These are phyloP conservation scores for Oscheius onirici DNA, from an alignment of 2,888 invertebrate species.

Conservation along the genomic window DNA sequence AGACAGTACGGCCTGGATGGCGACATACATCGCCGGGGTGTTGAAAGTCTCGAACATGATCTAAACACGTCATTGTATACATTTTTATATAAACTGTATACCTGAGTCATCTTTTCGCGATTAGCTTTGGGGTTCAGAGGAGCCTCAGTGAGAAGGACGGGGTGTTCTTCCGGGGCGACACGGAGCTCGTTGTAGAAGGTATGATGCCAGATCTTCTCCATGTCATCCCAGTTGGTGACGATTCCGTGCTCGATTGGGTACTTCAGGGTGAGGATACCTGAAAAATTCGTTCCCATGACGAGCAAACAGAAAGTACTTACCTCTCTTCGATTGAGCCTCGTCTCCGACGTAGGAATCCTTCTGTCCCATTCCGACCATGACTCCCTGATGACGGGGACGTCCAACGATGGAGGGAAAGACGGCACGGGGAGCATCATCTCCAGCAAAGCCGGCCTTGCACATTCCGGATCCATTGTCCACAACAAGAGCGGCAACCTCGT, in stretches of 20 bases:
- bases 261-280: constrained; percentile 88
- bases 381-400: constrained; percentile 77
- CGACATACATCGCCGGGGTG: constrained; percentile 82
- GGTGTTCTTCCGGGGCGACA: constrained; percentile 93
- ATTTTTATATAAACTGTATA: not conserved
- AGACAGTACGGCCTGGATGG: constrained; percentile 91
- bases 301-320: not conserved
- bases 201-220: constrained; percentile 99
- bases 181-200: constrained; percentile 97
- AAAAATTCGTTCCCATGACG: not conserved
- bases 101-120: constrained; percentile 89
- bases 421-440: constrained; percentile 81
- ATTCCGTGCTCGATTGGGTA: constrained; percentile 97
- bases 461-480: constrained; percentile 72
- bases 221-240: constrained; percentile 97
- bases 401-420: constrained; percentile 86
- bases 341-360: constrained; percentile 74
- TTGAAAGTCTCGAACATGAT: constrained; percentile 86
- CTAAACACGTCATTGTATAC: no score
- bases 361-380: constrained; percentile 75
- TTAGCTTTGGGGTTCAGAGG: constrained; percentile 94
- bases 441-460: constrained; percentile 82
- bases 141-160: constrained; percentile 89
- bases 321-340: constrained; percentile 77
- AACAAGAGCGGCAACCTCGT: constrained; percentile 82